Percentiles rank a stretch among this genome's conserved stretches.
These are phyloP conservation scores for Anomalospiza imberbis DNA, from an alignment of 2,797 vertebrate species.

Conservation along the genomic window DNA sequence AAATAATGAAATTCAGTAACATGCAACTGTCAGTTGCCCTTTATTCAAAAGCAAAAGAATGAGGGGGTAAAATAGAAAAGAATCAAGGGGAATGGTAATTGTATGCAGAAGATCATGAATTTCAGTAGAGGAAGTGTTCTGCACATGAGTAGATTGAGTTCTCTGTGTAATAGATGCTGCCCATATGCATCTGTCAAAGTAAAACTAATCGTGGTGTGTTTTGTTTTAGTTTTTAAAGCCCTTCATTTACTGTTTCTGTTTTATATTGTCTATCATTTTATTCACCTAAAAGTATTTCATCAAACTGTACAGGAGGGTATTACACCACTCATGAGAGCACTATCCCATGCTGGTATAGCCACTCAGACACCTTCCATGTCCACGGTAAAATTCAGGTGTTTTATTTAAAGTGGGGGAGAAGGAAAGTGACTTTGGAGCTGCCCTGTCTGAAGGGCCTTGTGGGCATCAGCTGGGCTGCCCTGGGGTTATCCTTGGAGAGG, in stretches of 20 bases:
- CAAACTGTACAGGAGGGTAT: neutral
- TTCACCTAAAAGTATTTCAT: neutral
- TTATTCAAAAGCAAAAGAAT: slow-evolving; percentile 30
- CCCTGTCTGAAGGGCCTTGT: neutral
- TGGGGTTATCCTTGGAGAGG: neutral
- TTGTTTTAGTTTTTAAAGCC: neutral
- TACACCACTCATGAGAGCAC: neutral
- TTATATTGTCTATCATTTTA: neutral
- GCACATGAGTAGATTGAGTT: neutral
- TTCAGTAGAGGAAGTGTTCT: neutral
- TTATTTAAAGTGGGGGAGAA: neutral
- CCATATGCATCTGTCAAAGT: neutral
- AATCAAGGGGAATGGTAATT: neutral
- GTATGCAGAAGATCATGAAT: neutral
- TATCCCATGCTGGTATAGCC: neutral
- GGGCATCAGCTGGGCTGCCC: neutral
- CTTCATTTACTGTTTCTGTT: neutral
- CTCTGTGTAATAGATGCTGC: neutral
- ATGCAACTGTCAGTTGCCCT: slow-evolving; percentile 11
- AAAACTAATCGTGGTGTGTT: neutral
- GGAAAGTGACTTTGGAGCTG: neutral
- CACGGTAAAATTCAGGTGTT: neutral
- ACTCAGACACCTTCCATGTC: neutral
- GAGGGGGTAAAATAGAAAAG: accelerated
- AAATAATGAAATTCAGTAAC: slow-evolving; percentile 27